phyloP scores from a whole-genome alignment of 2,797 vertebrate species.

The Mus spretus region DNA sequence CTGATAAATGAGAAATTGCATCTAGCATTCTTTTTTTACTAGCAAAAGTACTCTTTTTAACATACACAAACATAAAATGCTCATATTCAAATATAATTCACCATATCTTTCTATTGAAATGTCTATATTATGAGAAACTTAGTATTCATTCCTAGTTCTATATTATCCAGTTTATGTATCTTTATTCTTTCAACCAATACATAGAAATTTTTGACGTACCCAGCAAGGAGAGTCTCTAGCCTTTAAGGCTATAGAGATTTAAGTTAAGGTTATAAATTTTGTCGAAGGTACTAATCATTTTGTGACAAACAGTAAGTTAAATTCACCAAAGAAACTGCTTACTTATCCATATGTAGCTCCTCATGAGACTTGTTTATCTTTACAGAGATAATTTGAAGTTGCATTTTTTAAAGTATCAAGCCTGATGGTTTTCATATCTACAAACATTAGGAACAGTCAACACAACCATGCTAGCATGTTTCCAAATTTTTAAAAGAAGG shows the following conservation, averaged over 20 bases:
- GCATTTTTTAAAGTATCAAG: neutral
- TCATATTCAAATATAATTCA: neutral
- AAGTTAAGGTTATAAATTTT: neutral
- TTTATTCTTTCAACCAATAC: neutral
- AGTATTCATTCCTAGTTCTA: neutral
- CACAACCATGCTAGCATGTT: neutral
- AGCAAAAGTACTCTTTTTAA: neutral
- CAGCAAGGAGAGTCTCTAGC: fast-evolving
- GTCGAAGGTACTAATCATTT: neutral
- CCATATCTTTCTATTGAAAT: neutral
- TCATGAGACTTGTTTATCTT: neutral
- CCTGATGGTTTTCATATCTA: neutral
- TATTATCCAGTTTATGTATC: neutral
- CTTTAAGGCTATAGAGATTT: neutral
- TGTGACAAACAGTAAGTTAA: neutral
- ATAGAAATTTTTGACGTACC: neutral
- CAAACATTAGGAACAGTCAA: neutral
- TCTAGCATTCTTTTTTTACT: neutral
- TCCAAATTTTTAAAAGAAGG: neutral
- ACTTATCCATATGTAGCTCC: neutral
- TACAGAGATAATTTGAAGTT: neutral
- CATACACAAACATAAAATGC: neutral
- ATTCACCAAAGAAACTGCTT: neutral
- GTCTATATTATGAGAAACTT: neutral
- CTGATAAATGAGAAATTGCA: slow-evolving; percentile 44